Percentiles rank a stretch among this genome's conserved stretches.
These are phyloP conservation scores for Pomatorhinus ruficollis DNA, from an alignment of 2,113 vertebrate genomes.

Conservation along the genomic window DNA sequence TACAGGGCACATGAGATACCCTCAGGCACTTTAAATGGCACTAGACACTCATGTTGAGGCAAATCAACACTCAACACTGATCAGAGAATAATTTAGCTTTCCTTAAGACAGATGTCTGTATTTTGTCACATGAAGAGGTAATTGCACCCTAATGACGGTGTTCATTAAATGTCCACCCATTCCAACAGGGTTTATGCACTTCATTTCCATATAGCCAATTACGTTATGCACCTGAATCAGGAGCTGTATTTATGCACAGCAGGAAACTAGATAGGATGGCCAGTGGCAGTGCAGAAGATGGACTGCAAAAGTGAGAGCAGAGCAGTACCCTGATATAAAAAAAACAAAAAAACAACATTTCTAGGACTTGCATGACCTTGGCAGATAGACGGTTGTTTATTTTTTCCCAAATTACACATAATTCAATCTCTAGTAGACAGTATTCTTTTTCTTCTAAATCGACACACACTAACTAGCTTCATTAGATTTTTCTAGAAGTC, in stretches of 20 bases:
- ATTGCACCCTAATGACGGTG: rapidly evolving
- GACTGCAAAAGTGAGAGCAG: not conserved
- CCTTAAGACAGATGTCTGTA: not conserved
- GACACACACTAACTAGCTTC: not conserved
- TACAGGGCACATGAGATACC: not conserved
- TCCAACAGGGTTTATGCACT: not conserved
- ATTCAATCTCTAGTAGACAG: not conserved
- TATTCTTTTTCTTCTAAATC: not conserved
- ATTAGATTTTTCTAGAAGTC: not conserved
- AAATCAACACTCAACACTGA: not conserved
- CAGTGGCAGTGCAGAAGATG: not conserved
- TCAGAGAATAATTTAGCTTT: not conserved
- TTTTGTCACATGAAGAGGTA: not conserved
- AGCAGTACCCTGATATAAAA: not conserved
- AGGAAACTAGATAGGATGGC: not conserved
- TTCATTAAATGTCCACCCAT: not conserved
- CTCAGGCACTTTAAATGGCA: not conserved
- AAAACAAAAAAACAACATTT: not conserved
- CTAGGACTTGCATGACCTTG: not conserved
- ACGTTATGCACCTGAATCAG: not conserved
- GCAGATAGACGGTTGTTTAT: not conserved
- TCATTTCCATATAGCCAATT: not conserved
- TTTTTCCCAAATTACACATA: not conserved
- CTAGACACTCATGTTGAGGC: not conserved
- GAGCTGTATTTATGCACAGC: not conserved